A percentile compares a stretch with the other conserved stretches of the same genome.
These are phyloP conservation scores for Ceuthmochares aereus DNA, from an alignment of 2,113 vertebrate genomes.

Conservation along the genomic window DNA sequence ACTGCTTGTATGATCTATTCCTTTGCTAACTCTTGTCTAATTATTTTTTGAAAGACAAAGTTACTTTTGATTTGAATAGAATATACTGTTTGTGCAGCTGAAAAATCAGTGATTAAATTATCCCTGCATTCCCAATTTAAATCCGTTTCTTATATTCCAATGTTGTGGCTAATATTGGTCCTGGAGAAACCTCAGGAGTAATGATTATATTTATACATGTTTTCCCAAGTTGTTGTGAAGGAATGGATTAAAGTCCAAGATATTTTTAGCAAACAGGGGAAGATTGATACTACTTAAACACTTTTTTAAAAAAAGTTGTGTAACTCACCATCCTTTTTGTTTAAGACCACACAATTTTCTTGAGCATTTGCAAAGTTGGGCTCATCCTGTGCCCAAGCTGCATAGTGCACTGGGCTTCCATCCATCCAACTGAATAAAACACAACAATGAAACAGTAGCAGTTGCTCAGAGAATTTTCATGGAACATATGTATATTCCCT, in stretches of 20 bases:
- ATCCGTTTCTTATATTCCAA: neutral
- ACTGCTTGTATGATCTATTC: neutral
- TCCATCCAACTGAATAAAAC: constrained; percentile 82
- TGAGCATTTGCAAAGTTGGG: constrained; percentile 83
- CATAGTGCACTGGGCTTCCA: constrained; percentile 77
- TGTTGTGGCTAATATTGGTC: neutral
- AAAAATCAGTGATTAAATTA: neutral
- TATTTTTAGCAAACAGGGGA: neutral
- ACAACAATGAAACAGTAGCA: neutral
- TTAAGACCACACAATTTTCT: constrained; percentile 86
- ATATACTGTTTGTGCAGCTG: neutral
- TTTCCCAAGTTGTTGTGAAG: neutral
- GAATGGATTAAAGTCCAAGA: neutral
- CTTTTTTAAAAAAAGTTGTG: neutral
- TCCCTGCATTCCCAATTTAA: neutral
- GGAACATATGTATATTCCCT: neutral
- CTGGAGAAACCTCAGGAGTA: neutral
- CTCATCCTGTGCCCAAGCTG: constrained; percentile 83
- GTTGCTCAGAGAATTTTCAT: neutral
- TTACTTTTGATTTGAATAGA: neutral
- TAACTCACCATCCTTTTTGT: constrained; percentile 79
- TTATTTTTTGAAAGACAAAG: neutral
- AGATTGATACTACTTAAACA: neutral
- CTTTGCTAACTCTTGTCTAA: neutral
- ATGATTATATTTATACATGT: neutral